Conservation (phyloP, 1,140 invertebrate genomes). For the Pararge aegeria region DNA sequence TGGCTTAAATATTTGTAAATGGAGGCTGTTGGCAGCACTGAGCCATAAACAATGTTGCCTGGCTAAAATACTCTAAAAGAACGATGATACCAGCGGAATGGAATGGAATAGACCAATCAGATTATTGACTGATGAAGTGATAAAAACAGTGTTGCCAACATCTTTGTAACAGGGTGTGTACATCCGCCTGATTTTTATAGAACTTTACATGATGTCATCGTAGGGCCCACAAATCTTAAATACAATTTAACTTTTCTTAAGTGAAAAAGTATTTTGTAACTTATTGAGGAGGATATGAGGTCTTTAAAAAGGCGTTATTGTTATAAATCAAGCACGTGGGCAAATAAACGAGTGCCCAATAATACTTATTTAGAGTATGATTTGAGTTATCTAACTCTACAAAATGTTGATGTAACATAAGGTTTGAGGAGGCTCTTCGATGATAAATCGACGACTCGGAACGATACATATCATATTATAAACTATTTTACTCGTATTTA, state of each 20-base stretch:
- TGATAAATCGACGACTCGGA: slow-evolving; percentile 33
- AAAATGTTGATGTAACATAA: neutral
- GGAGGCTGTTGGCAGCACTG: neutral
- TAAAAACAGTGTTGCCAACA: slow-evolving; percentile 13
- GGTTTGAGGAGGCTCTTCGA: neutral
- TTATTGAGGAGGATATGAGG: too few relatives aligned
- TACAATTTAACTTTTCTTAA: neutral
- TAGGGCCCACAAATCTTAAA: neutral
- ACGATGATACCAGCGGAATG: too few relatives aligned
- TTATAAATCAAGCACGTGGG: too few relatives aligned
- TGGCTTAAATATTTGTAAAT: neutral
- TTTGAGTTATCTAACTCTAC: too few relatives aligned
- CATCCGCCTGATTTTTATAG: slow-evolving; percentile 46
- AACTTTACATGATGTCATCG: slow-evolving; percentile 28
- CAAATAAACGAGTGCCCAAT: too few relatives aligned
- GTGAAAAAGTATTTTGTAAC: too few relatives aligned
- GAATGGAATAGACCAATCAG: too few relatives aligned
- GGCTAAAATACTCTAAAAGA: too few relatives aligned
- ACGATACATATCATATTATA: slow-evolving; percentile 50
- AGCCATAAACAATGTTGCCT: neutral
- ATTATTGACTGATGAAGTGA: too few relatives aligned
- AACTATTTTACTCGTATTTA: slow-evolving; percentile 29
- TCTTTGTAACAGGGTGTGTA: slow-evolving; percentile 35
- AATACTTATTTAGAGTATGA: too few relatives aligned
- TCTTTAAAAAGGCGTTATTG: too few relatives aligned